These are phyloP conservation scores for Leistus spinibarbis DNA, from an alignment of 2,888 invertebrate species.

Conservation along the genomic window DNA sequence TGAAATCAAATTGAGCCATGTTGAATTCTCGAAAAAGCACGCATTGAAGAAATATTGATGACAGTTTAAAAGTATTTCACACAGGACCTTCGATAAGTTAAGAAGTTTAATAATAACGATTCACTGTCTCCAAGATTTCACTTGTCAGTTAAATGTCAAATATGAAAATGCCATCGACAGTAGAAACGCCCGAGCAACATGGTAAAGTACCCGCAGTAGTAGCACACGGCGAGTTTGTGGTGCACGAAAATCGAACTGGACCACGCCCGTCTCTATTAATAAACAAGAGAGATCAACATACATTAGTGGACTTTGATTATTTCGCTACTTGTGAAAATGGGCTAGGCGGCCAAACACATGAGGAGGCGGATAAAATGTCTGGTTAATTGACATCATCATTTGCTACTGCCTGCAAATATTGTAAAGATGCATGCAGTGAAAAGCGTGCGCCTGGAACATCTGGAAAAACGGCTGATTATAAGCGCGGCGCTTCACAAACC, in stretches of 20 bases:
- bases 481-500: slow-evolving; percentile 3
- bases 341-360: not conserved
- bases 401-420: not conserved
- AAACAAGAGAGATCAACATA: slow-evolving; percentile 4
- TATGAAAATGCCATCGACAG: slow-evolving; percentile 29
- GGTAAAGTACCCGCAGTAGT: not conserved
- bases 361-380: not conserved
- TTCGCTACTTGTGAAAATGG: not conserved
- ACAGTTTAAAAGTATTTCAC: too few species aligned
- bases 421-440: not conserved
- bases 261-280: slow-evolving; percentile 33
- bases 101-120: slow-evolving; percentile 21
- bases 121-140: slow-evolving; percentile 35
- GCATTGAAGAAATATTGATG: too few species aligned
- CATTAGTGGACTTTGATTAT: not conserved
- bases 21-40: too few species aligned
- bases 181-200: slow-evolving; percentile 5
- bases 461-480: not conserved
- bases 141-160: slow-evolving; percentile 39
- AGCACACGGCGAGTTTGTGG: not conserved
- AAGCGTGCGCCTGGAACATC: not conserved
- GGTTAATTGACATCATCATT: not conserved
- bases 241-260: slow-evolving; percentile 25
- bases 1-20: too few species aligned
- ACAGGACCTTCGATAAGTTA: too few species aligned